A percentile compares a stretch with the other conserved stretches of the same genome.
These are phyloP conservation scores for Neoseiulus cucumeris DNA, from an alignment of 1,140 invertebrate genomes.

Conservation along the genomic window DNA sequence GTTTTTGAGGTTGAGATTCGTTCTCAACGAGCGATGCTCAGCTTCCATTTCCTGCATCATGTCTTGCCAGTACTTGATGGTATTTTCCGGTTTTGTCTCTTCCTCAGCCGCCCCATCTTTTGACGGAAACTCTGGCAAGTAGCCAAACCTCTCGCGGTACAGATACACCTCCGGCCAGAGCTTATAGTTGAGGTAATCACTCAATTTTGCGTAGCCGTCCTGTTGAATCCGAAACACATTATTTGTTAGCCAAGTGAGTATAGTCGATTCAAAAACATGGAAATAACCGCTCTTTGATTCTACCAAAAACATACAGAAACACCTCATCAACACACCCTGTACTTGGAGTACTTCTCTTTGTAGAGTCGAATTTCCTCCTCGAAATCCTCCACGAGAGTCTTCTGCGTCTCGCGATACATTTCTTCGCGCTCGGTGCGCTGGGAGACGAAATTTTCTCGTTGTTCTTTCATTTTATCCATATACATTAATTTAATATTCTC, in stretches of 20 bases:
- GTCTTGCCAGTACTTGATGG: not conserved
- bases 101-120: not conserved
- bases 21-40: not conserved
- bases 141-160: not conserved
- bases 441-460: not conserved
- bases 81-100: not conserved
- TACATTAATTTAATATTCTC: not conserved
- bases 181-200: not conserved
- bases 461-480: not conserved
- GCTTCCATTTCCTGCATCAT: not conserved
- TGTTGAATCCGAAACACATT: too few relatives aligned
- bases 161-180: not conserved
- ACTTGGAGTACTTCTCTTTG: conserved; percentile 1
- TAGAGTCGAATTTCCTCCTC: not conserved
- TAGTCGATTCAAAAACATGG: too few relatives aligned
- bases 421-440: not conserved
- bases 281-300: too few relatives aligned
- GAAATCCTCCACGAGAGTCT: not conserved
- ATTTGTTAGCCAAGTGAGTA: too few relatives aligned
- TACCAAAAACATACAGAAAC: too few relatives aligned
- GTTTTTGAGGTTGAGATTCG: not conserved
- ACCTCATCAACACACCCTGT: not conserved
- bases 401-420: not conserved
- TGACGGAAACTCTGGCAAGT: not conserved
- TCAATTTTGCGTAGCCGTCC: not conserved